These are phyloP conservation scores for Troides aeacus DNA, from an alignment of 2,888 invertebrate species.

Conservation along the genomic window DNA sequence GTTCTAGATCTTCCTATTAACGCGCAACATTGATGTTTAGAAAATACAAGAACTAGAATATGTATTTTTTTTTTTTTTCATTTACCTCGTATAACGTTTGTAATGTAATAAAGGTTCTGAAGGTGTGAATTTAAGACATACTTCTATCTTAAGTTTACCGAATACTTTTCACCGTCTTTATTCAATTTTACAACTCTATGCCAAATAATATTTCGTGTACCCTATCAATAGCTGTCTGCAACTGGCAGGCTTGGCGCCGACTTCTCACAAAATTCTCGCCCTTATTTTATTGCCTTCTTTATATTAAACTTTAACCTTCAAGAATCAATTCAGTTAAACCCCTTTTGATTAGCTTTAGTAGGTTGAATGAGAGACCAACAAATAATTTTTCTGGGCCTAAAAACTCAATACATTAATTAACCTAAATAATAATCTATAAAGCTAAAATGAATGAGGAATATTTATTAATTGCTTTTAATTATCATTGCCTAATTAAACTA, in stretches of 20 bases:
- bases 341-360: constrained; percentile 46
- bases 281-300: constrained; percentile 77
- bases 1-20: too few relatives aligned
- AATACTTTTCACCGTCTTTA: constrained; percentile 13
- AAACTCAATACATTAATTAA: background rate
- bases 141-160: background rate
- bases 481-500: background rate
- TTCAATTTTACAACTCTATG: constrained; percentile 48
- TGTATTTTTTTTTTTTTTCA: background rate
- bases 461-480: background rate
- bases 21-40: too few relatives aligned
- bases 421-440: background rate
- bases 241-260: constrained; percentile 73
- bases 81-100: background rate
- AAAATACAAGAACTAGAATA: too few relatives aligned
- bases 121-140: background rate
- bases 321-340: constrained; percentile 56
- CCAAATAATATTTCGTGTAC: constrained; percentile 48
- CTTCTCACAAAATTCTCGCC: constrained; percentile 72
- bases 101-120: background rate
- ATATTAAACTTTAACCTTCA: constrained; percentile 71
- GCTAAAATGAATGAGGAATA: background rate
- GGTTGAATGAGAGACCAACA: background rate
- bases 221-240: constrained; percentile 78
- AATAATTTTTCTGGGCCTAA: background rate